These are phyloP conservation scores for Ectobius pallidus DNA, from an alignment of 2,888 invertebrate genomes.

Conservation along the genomic window DNA sequence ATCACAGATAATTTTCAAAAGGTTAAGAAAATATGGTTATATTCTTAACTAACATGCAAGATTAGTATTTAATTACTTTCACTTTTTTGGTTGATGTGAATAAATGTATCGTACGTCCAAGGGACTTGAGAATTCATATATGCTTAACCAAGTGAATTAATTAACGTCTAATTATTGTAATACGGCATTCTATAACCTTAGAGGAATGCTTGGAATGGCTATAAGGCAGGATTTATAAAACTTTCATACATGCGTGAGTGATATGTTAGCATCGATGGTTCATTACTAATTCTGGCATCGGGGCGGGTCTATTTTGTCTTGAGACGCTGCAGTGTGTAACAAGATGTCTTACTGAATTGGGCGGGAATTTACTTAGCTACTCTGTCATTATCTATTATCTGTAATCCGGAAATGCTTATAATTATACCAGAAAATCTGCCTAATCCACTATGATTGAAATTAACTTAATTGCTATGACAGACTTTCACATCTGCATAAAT, in stretches of 20 bases:
- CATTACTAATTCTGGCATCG: slow-evolving; percentile 6
- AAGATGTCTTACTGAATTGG: slow-evolving; percentile 3
- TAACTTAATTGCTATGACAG: not conserved
- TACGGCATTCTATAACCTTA: too few species aligned
- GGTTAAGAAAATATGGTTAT: too few species aligned
- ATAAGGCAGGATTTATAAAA: too few species aligned
- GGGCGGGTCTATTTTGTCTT: not conserved
- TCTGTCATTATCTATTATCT: slow-evolving; percentile 5
- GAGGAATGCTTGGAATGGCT: too few species aligned
- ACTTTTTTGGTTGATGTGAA: too few species aligned
- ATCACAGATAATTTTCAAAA: too few species aligned
- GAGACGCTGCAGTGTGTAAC: not conserved
- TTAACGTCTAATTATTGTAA: too few species aligned
- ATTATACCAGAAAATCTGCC: not conserved
- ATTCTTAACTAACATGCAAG: too few species aligned
- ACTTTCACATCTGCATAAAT: not conserved
- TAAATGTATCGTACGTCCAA: too few species aligned
- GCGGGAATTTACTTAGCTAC: not conserved
- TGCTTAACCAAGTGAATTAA: too few species aligned
- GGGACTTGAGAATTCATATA: too few species aligned
- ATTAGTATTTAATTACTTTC: too few species aligned
- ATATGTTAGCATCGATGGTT: not conserved
- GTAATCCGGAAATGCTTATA: not conserved
- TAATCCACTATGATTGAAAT: slow-evolving; percentile 1
- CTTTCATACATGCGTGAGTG: not conserved